These are phyloP conservation scores for Drosophila bocki DNA, from an alignment of 1,140 invertebrate species.

Conservation along the genomic window DNA sequence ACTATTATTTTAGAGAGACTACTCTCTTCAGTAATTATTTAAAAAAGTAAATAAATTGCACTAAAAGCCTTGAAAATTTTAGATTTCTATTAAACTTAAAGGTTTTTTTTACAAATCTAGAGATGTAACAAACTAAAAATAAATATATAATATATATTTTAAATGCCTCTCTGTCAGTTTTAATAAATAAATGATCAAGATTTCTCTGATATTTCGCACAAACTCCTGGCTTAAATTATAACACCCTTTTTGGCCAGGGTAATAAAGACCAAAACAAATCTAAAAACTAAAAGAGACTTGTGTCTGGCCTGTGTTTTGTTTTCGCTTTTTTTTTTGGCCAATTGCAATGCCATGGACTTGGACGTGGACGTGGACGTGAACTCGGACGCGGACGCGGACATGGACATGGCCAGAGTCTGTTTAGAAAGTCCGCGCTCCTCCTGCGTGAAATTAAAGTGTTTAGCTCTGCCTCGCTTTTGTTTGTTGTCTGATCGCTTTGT, in stretches of 20 bases:
- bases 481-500: conserved; percentile 42
- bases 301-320: conserved; percentile 34
- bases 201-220: not conserved
- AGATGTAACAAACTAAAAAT: too few relatives aligned
- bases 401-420: conserved; percentile 51
- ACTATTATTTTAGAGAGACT: too few relatives aligned
- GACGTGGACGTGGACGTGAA: conserved; percentile 21
- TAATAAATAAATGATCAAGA: too few relatives aligned
- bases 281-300: conserved; percentile 15
- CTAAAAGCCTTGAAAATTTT: too few relatives aligned
- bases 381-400: conserved; percentile 16
- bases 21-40: too few relatives aligned
- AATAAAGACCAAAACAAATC: conserved; percentile 30
- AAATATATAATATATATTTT: too few relatives aligned
- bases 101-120: too few relatives aligned
- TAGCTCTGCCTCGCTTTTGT: conserved; percentile 55
- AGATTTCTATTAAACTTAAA: too few relatives aligned
- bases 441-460: conserved; percentile 83
- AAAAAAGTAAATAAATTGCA: too few relatives aligned
- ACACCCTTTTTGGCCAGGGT: conserved; percentile 1
- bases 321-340: conserved; percentile 39
- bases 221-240: not conserved
- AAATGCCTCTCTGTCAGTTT: too few relatives aligned
- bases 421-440: conserved; percentile 71
- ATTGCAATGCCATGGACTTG: conserved; percentile 52